A percentile compares a stretch with the other conserved stretches of the same genome.
These are phyloP conservation scores for Procapra przewalskii DNA, from an alignment of 2,113 vertebrate species.

Conservation along the genomic window DNA sequence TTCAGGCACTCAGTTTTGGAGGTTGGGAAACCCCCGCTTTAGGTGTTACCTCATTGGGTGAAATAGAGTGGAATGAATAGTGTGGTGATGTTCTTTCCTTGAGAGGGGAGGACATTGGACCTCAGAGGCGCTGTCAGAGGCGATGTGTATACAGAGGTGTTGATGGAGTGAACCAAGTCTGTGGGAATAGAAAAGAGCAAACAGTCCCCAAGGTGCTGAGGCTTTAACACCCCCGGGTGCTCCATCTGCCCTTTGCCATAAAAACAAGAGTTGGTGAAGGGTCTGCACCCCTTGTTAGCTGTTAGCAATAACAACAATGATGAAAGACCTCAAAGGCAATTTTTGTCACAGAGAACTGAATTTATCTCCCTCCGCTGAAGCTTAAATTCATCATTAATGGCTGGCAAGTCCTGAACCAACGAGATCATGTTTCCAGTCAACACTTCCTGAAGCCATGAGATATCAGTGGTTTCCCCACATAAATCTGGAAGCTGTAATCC, in stretches of 20 bases:
- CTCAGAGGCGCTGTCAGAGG: not conserved
- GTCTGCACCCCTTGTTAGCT: constrained; percentile 11
- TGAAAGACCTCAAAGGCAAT: constrained; percentile 32
- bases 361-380: constrained; percentile 29
- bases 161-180: not conserved
- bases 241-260: constrained; percentile 47
- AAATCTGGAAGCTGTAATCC: constrained; percentile 42
- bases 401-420: not conserved
- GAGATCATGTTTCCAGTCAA: constrained; percentile 44
- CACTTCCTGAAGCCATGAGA: constrained; percentile 51
- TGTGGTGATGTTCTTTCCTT: not conserved
- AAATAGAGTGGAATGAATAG: not conserved
- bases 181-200: not conserved
- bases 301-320: constrained; percentile 43
- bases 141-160: not conserved
- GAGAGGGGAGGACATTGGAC: not conserved
- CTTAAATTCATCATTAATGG: constrained; percentile 26
- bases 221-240: not conserved
- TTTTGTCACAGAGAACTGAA: constrained; percentile 42
- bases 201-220: not conserved
- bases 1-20: not conserved
- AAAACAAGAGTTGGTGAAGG: constrained; percentile 24
- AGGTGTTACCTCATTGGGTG: not conserved
- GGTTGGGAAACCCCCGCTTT: not conserved
- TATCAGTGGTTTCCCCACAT: not conserved